Base-by-base conservation (phyloP, 1,140 invertebrate species). In the Macrosteles quadrilineatus region DNA sequence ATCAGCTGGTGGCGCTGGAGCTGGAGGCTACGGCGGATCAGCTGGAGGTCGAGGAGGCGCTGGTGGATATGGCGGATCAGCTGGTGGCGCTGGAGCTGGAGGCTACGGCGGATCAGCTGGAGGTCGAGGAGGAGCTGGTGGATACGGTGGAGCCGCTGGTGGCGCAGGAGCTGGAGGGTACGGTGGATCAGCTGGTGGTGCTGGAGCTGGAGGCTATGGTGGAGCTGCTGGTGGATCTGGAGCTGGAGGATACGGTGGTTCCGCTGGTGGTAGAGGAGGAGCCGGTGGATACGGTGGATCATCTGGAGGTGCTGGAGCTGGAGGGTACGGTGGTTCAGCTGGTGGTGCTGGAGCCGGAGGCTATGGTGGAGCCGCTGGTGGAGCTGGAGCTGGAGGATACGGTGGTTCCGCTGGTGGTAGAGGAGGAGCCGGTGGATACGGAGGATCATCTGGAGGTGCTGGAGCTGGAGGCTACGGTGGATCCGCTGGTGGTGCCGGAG, bases 271-370 rank as follows among this genome's bases (percentile, higher is more conserved):
- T 25, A 30, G 57, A 36, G 36, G 23, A 1, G 65, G 69, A 47
- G 40, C 27, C 21, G 55, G 69, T 53, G 67, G 70, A 59, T 67
- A 47, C 43, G 69, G 55, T 25, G 64, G 32, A 25, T 1, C 55
- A 59, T 11, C 62, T 64, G 62, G 62, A 17, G 65, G 21, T 19
- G 55, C 57, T 45, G 66, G 66, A 53, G 63, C 32, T 45, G 63
- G 32, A 4, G 63, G 63, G 45, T 43, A 27, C 21, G 65, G 64
- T 12, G 50, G 31, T 17, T 29, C 29, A 9, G 72, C 65, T 32
- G 31, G 57, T 31, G 57, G 67, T 29, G 63, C 59, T 17, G 27
- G 21, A 9, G 12, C 3, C 2, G 45, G 47, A 1, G 65, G 40
- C 27, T 4, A 14, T 17, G 67, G 53, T 19, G 68, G 63, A 9